Evolutionary conservation across 1,140 invertebrate genomes (phyloP).

Genomic region (Grapholita molesta): DNA sequence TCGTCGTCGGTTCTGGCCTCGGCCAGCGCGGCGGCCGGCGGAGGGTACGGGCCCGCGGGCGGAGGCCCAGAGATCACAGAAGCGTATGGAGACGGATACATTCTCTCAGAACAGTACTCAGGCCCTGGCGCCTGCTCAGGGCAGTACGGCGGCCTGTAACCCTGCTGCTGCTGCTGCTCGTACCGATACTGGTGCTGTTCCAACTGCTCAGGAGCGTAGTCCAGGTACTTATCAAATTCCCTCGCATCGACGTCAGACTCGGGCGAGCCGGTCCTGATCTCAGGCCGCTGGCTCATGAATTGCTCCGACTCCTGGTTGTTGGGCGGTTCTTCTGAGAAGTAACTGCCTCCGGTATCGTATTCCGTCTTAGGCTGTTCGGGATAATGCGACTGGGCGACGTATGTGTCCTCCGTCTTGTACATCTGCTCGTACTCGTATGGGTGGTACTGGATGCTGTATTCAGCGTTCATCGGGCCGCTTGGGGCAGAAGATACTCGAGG

Average conservation of each 20-base stretch:
- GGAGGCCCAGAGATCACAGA: conserved; percentile 62
- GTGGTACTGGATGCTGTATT: conserved; percentile 70
- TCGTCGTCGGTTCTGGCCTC: conserved; percentile 86
- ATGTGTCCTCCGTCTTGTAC: conserved; percentile 76
- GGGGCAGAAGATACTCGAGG: conserved; percentile 68
- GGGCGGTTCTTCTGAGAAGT: conserved; percentile 73
- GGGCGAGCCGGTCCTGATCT: conserved; percentile 70
- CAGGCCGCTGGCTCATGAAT: conserved; percentile 55
- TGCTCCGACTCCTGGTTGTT: conserved; percentile 46
- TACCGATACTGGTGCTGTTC: conserved; percentile 67
- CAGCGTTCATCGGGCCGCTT: conserved; percentile 52
- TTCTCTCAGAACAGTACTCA: conserved; percentile 79
- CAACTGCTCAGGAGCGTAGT: conserved; percentile 75
- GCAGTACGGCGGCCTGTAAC: conserved; percentile 56
- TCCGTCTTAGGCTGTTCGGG: conserved; percentile 74
- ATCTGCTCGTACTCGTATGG: conserved; percentile 73
- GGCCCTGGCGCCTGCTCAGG: conserved; percentile 43
- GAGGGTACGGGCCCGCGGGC: conserved; percentile 42
- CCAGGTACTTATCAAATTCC: conserved; percentile 84
- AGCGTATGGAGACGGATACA: conserved; percentile 66
- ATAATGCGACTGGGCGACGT: conserved; percentile 64
- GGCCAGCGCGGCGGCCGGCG: conserved; percentile 68
- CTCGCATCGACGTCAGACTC: conserved; percentile 79
- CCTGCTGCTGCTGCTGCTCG: conserved; percentile 52
- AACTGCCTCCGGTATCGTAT: conserved; percentile 67